Base-by-base conservation (phyloP, 2,888 invertebrate genomes). In the Aspidapion aeneum region DNA sequence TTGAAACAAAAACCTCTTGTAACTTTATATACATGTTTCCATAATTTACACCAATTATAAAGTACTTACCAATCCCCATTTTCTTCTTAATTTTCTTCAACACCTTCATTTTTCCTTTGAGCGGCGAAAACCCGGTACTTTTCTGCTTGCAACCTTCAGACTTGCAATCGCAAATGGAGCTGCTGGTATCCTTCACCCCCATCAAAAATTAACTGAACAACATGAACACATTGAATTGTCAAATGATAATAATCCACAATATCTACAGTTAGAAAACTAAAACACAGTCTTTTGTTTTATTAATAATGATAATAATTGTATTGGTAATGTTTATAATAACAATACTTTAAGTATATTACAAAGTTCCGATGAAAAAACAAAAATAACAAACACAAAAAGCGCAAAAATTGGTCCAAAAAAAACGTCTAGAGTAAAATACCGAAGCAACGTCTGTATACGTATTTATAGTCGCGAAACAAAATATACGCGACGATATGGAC, bases 21-120 rank as follows among this genome's bases (percentile, higher is more conserved):
- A n/a, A n/a, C n/a, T n/a, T n/a, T n/a, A n/a, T n/a, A n/a, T n/a
- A n/a, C n/a, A n/a, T n/a, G n/a, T n/a, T n/a, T n/a, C n/a, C n/a
- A n/a, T n/a, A n/a, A n/a, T n/a, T n/a, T n/a, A n/a, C n/a, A n/a
- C n/a, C n/a, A n/a, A n/a, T n/a, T n/a, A n/a, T n/a, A n/a, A 18
- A 9, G 18, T 71, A 85, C 93, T 87, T 81, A 93, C 94, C 93
- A 79, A 94, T 81, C 74, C 94, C 93, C 79, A 94, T 93, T 75
- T 91, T 91, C 75, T 88, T 89, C 81, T 93, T 93, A 74, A 94
- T 90, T 79, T 93, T 94, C 85, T 94, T 94, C 68, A 94, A 82
- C 66, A 94, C 90, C 83, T 93, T 93, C 91, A 94, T 93, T 82
- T 93, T 93, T 79, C 83, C 83, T 71, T 82, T 82, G 63, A 84